Evolutionary conservation across 2,888 invertebrate species (phyloP), one percentile per base, ranked within the genome.

Genomic region (Odiellus spinosus): DNA sequence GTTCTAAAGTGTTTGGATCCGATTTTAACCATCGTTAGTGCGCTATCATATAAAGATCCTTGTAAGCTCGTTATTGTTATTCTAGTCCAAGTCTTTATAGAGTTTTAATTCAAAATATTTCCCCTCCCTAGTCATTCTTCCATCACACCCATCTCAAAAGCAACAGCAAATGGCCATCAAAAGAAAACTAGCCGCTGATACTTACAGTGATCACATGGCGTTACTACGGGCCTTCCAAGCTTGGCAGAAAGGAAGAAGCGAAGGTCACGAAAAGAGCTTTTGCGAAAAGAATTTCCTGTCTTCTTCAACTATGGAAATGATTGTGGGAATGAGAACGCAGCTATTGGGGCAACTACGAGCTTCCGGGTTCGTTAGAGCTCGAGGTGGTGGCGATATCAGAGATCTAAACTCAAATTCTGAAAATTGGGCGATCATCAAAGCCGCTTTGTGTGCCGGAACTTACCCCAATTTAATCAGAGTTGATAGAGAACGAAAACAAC

Each of bases 1-100:
- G 80, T 90, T 3, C 75, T 93, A 55, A 85, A 86, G 64, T 98
- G 96, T 64, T 69, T 93, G 33, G 88, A 91, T 64, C 93, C 95
- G 1, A 74, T 96, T 26, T 68, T 90, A 46, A 91, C 91, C 2
- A 81, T 98, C 36, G 86, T 86, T 1, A 83, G 90, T 61, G 77
- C 80, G 54, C 72, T 93, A 55, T 80, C 88, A 0, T 76, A 79
- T 61, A 76, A 75, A 71, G 80, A 73, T 59, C 70, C 70, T 19
- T 71, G 70, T 73, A 56, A 64, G 68, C 61, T 41, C 8, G 17
- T 41, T 2, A 38, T 17, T 18, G 14, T 35, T 2, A 17, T 2
- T 38, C 38, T n/a, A n/a, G n/a, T n/a, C n/a, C n/a, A n/a, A n/a
- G n/a, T n/a, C n/a, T n/a, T n/a, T n/a, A n/a, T n/a, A n/a, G n/a